Conservation (phyloP, 2,888 invertebrate genomes). For the Polydrusus cervinus region DNA sequence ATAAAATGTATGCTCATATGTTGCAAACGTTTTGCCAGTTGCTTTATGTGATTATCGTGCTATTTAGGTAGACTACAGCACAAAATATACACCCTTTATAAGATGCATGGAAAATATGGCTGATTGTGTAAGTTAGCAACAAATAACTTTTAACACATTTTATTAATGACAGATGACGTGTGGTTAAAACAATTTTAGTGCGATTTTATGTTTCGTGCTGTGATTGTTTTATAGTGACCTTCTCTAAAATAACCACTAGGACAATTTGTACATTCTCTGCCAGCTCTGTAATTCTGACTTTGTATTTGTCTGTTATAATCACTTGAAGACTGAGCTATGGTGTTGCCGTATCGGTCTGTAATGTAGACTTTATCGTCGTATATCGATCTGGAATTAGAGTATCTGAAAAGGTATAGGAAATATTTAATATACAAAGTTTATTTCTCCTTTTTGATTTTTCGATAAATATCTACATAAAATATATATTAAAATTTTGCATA, state of each 20-base stretch:
- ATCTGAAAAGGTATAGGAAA: conserved; percentile 44
- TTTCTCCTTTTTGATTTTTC: neutral
- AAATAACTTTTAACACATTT: neutral
- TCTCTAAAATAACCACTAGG: conserved; percentile 48
- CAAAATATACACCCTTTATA: too few species aligned
- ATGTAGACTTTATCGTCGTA: conserved; percentile 64
- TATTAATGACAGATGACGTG: conserved; percentile 7
- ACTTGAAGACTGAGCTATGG: conserved; percentile 60
- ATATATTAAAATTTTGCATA: too few species aligned
- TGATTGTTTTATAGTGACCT: conserved; percentile 37
- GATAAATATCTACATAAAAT: neutral
- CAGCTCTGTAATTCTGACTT: conserved; percentile 22
- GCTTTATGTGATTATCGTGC: too few species aligned
- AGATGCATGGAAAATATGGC: too few species aligned
- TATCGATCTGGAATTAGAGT: conserved; percentile 42
- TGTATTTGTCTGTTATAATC: conserved; percentile 51
- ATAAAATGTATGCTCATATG: too few species aligned
- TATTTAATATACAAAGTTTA: conserved; percentile 30
- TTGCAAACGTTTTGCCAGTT: too few species aligned
- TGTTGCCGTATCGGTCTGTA: conserved; percentile 68
- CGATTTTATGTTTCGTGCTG: neutral
- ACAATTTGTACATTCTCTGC: conserved; percentile 43
- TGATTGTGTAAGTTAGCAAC: neutral
- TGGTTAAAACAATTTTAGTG: neutral
- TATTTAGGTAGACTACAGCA: too few species aligned